These are phyloP conservation scores for Squalus acanthias DNA, from an alignment of 2,797 vertebrate species.

Conservation along the genomic window DNA sequence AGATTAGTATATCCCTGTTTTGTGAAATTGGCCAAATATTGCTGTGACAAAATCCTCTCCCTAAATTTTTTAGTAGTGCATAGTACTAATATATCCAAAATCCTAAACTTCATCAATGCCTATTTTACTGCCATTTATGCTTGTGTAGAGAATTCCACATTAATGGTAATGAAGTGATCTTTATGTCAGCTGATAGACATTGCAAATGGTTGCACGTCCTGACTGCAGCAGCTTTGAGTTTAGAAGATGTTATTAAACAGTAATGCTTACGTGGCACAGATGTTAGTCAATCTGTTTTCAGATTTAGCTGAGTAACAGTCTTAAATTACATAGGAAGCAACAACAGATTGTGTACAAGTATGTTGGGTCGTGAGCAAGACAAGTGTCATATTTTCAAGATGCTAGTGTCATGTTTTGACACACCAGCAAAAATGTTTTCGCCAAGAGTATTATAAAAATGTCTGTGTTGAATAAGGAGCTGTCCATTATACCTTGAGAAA, in stretches of 20 bases:
- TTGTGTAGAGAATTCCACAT: too few relatives aligned
- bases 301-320: slow-evolving; percentile 24
- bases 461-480: not conserved
- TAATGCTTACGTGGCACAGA: not conserved
- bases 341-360: not conserved
- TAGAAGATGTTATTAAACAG: not conserved
- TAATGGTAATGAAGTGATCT: not conserved
- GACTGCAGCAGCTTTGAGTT: slow-evolving; percentile 8
- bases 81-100: not conserved
- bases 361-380: not conserved
- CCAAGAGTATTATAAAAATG: not conserved
- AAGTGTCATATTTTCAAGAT: not conserved
- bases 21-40: not conserved
- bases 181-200: not conserved
- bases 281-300: slow-evolving; percentile 8
- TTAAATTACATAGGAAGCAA: not conserved
- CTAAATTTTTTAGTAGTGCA: not conserved
- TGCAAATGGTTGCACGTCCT: not conserved
- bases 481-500: not conserved
- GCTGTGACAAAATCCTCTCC: not conserved
- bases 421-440: not conserved
- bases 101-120: not conserved
- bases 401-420: not conserved
- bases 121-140: not conserved
- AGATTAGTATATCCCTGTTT: not conserved